Evolutionary conservation across 92 coral and sea anemone genomes (phyloP).

Genomic region (Phenganax marumi): DNA sequence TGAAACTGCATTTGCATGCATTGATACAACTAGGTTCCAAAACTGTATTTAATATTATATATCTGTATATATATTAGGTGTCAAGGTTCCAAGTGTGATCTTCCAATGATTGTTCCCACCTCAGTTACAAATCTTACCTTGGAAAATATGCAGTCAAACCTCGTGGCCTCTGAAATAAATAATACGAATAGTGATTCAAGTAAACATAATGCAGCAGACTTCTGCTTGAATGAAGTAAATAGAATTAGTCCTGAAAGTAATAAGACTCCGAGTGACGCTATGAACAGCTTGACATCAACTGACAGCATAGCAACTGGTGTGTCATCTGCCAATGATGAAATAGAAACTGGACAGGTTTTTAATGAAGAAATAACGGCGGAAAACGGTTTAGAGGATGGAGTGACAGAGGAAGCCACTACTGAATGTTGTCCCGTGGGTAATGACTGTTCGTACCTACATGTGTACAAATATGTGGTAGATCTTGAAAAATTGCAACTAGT

Average conservation of each 20-base stretch:
- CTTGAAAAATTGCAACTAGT: no score
- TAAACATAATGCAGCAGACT: background rate
- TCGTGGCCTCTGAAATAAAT: background rate
- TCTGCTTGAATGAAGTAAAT: background rate
- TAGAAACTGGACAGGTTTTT: background rate
- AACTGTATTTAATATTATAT: background rate
- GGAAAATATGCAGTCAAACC: background rate
- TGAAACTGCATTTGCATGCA: background rate
- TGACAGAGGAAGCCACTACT: no score
- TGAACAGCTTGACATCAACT: background rate
- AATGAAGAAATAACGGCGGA: background rate
- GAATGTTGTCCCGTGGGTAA: no score
- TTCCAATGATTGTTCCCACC: slow-evolving; percentile 28
- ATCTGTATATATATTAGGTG: slow-evolving; percentile 13
- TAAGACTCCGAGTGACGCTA: background rate
- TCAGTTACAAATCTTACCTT: background rate
- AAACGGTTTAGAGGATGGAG: background rate
- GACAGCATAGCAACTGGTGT: background rate
- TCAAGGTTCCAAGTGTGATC: slow-evolving; percentile 30
- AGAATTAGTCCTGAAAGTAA: background rate
- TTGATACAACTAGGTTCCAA: background rate
- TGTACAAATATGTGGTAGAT: no score
- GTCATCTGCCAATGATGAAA: background rate
- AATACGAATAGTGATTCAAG: background rate
- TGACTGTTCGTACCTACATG: no score